These are phyloP conservation scores for Pollenia amentaria DNA, from an alignment of 2,888 invertebrate genomes.

Conservation along the genomic window DNA sequence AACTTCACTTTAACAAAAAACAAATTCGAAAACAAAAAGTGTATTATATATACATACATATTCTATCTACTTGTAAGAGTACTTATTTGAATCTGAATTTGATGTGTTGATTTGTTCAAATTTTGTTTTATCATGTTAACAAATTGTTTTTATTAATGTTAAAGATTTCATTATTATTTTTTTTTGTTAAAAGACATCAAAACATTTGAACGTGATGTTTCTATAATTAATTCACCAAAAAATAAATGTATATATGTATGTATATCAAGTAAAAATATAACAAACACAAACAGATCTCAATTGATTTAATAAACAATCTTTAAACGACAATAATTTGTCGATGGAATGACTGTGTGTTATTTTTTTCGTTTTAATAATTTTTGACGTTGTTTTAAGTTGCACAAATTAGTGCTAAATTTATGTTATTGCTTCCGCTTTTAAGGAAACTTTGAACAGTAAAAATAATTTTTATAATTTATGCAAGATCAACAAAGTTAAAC, in stretches of 20 bases:
- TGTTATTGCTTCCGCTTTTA: constrained; percentile 54
- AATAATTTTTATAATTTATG: constrained; percentile 30
- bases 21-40: neutral
- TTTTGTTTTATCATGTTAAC: constrained; percentile 58
- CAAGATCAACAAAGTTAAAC: neutral
- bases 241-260: no score
- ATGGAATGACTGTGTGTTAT: constrained; percentile 23
- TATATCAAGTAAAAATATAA: neutral
- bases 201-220: constrained; percentile 60
- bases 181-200: constrained; percentile 10
- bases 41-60: neutral
- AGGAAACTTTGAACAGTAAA: constrained; percentile 10
- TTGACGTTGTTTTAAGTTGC: neutral
- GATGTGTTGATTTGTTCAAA: constrained; percentile 16
- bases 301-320: constrained; percentile 16
- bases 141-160: constrained; percentile 58
- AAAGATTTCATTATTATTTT: neutral
- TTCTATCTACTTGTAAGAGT: neutral
- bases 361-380: constrained; percentile 9
- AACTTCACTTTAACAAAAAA: constrained; percentile 33
- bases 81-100: constrained; percentile 1
- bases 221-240: constrained; percentile 56
- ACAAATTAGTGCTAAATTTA: constrained; percentile 41
- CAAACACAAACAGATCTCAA: constrained; percentile 21
- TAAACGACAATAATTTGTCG: constrained; percentile 1